These are phyloP conservation scores for Ptychodera flava DNA, from an alignment of 35 echinoderm and acorn worm genomes.

Conservation along the genomic window DNA sequence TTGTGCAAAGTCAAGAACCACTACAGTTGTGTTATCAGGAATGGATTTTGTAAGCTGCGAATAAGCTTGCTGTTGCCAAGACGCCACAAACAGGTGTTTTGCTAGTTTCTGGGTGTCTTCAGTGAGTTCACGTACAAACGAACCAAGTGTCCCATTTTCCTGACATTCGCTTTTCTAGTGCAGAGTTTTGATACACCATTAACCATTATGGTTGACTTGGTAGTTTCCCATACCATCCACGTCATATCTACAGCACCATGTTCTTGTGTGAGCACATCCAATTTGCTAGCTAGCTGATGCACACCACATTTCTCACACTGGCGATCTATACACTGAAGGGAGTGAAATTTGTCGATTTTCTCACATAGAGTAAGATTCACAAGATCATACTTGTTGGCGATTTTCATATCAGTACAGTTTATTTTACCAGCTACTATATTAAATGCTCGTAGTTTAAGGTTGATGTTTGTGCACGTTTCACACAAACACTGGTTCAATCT, in stretches of 20 bases:
- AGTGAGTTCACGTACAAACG: not conserved
- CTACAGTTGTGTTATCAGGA: not conserved
- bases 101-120: not conserved
- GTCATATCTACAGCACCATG: slow-evolving; percentile 12
- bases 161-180: not conserved
- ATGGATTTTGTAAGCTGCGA: not conserved
- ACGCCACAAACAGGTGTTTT: slow-evolving; percentile 29
- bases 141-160: not conserved
- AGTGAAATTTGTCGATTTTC: not conserved
- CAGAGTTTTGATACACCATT: not conserved
- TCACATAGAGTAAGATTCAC: slow-evolving; percentile 21
- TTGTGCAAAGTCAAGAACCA: slow-evolving; percentile 27
- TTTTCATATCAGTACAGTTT: not conserved
- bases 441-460: slow-evolving; percentile 19
- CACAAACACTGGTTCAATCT: slow-evolving; percentile 32
- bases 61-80: slow-evolving; percentile 17
- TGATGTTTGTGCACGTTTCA: slow-evolving; percentile 25
- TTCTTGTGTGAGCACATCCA: not conserved
- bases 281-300: not conserved
- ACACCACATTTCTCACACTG: slow-evolving; percentile 21
- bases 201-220: not conserved
- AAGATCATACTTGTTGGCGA: slow-evolving; percentile 18
- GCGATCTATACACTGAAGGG: not conserved
- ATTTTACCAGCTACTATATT: slow-evolving; percentile 21
- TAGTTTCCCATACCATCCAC: slow-evolving; percentile 17